phyloP scores from a whole-genome alignment of 2,113 vertebrate genomes.

The Cynocephalus volans region DNA sequence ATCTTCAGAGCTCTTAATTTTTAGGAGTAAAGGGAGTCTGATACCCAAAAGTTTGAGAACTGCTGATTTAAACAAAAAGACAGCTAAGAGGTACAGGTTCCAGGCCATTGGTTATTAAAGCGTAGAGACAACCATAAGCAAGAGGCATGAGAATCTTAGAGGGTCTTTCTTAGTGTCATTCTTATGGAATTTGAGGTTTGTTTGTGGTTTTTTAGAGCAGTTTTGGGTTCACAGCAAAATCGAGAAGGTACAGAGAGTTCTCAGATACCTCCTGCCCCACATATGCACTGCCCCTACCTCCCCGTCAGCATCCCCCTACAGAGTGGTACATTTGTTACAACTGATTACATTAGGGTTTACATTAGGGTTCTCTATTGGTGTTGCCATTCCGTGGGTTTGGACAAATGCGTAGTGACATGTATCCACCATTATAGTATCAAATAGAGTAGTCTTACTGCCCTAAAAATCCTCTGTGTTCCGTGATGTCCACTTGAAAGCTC shows the following conservation, averaged over 20 bases:
- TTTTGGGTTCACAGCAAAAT: background rate
- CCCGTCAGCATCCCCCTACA: background rate
- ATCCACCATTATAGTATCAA: too few species aligned
- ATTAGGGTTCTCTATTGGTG: background rate
- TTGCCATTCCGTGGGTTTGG: background rate
- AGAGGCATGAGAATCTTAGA: background rate
- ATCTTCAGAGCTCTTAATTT: conserved; percentile 22
- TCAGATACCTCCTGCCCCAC: background rate
- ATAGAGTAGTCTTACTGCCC: background rate
- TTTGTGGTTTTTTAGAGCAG: background rate
- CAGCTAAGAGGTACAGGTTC: background rate
- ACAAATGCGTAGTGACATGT: background rate
- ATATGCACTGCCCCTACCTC: accelerated
- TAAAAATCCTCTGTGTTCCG: background rate
- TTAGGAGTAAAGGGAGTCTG: background rate
- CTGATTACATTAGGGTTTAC: background rate
- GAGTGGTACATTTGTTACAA: background rate
- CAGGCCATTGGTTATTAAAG: background rate
- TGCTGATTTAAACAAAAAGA: conserved; percentile 3
- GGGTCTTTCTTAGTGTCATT: background rate
- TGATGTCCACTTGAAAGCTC: background rate
- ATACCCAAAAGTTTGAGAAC: background rate
- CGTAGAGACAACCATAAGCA: background rate
- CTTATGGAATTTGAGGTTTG: background rate
- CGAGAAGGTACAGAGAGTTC: background rate